Conservation (phyloP, 2,797 vertebrate genomes). For the Saxicola maurus region DNA sequence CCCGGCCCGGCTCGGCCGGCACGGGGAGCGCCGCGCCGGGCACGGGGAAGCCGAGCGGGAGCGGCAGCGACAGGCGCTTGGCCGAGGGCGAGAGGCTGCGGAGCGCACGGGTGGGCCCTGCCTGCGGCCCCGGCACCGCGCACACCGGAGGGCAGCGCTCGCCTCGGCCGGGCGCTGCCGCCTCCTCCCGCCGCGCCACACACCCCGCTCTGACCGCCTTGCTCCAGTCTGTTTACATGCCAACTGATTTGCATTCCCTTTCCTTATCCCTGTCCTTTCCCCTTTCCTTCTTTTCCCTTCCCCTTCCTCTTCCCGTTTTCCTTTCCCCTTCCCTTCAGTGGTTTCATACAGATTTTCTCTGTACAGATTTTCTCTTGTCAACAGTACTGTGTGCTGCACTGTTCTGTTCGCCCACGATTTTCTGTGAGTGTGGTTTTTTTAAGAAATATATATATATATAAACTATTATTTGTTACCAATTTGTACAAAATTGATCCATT, state of each 20-base stretch:
- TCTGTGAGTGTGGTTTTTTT: not conserved
- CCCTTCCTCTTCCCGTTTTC: not conserved
- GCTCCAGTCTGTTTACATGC: not conserved
- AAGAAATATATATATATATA: not conserved
- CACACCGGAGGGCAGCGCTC: not conserved
- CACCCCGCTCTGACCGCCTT: not conserved
- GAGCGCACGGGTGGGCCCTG: not conserved
- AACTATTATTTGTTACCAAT: conserved; percentile 73
- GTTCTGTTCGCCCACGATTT: conserved; percentile 63
- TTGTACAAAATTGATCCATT: conserved; percentile 75
- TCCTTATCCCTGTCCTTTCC: not conserved
- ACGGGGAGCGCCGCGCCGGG: not conserved
- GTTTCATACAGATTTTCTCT: conserved; percentile 69
- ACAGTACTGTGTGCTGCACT: conserved; percentile 75
- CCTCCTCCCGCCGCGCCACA: not conserved
- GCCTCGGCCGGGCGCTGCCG: not conserved
- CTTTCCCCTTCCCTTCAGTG: conserved; percentile 49
- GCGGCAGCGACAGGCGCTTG: not conserved
- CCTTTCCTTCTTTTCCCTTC: not conserved
- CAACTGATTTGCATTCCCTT: not conserved
- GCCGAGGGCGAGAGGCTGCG: not conserved
- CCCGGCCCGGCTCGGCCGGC: not conserved
- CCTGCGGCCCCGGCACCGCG: not conserved
- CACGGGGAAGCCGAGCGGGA: not conserved
- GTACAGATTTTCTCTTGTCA: conserved; percentile 76